Evolutionary conservation across 2,888 invertebrate genomes (phyloP).

Genomic region (Malachius bipustulatus): DNA sequence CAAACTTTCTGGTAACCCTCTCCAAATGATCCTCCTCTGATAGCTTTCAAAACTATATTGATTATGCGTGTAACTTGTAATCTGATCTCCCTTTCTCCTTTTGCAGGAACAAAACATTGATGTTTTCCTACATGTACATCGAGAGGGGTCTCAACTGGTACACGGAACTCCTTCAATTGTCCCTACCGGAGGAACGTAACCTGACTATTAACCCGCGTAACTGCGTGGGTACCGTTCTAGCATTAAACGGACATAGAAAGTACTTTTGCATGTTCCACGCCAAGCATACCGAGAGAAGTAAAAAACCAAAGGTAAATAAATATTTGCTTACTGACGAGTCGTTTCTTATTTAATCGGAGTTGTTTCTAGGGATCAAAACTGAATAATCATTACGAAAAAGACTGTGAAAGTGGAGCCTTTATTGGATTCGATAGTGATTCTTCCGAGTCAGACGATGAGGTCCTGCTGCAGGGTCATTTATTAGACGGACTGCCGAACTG

Average conservation of each 20-base stretch:
- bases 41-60: too few species aligned
- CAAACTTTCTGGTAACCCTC: too few species aligned
- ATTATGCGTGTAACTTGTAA: too few species aligned
- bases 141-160: slow-evolving; percentile 93
- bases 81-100: too few species aligned
- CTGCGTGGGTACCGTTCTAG: slow-evolving; percentile 92
- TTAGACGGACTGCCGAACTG: slow-evolving; percentile 89
- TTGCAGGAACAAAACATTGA: slow-evolving; percentile 82
- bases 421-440: slow-evolving; percentile 68
- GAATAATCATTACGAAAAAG: slow-evolving; percentile 26
- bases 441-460: slow-evolving; percentile 49
- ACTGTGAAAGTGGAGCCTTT: slow-evolving; percentile 75
- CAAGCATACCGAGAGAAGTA: slow-evolving; percentile 72
- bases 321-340: neutral
- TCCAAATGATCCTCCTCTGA: too few species aligned
- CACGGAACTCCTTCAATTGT: slow-evolving; percentile 74
- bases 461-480: slow-evolving; percentile 44
- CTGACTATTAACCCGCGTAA: slow-evolving; percentile 89
- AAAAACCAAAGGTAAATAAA: slow-evolving; percentile 48
- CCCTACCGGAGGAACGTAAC: slow-evolving; percentile 69
- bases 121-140: slow-evolving; percentile 87
- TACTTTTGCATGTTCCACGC: slow-evolving; percentile 99
- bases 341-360: neutral
- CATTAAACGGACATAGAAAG: slow-evolving; percentile 91
- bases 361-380: slow-evolving; percentile 14